Evolutionary conservation across 2,888 invertebrate species (phyloP), one percentile per base, ranked within the genome.

Genomic region (Coenonympha glycerion): DNA sequence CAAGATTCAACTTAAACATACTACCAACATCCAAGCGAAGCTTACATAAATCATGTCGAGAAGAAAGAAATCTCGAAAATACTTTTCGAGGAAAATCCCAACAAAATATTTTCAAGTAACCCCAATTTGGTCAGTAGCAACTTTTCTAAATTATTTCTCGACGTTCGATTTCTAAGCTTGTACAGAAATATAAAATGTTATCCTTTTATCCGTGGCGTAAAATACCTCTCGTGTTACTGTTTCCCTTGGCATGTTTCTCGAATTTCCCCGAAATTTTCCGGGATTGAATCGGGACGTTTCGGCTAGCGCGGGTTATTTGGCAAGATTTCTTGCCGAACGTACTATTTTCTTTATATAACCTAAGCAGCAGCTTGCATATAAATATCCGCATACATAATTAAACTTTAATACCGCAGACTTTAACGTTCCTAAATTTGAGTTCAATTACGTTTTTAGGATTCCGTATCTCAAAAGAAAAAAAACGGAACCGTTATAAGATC

Each of bases 311-410:
- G 30, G 11, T 41, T 41, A 41, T 30, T 41, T 41, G 41, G 41
- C 41, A 30, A 30, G 30, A 30, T 41, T 41, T 30, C 41, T 30
- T 18, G 26, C n/a, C 3, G 28, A 41, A 15, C 19, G 6, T 18
- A 41, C 41, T 1, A n/a, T 11, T 41, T 30, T 41, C 19, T 41
- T 30, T 16, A n/a, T 18, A n/a, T 8, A 41, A 30, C 15, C n/a
- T n/a, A n/a, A n/a, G 11, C 11, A 41, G 30, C 30, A 30, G 19
- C 11, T 19, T 30, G 24, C 15, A 39, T 39, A 41, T 28, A 41
- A 41, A 41, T 41, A 41, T 41, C 41, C 41, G 41, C 41, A 30
- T 41, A 30, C 41, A 30, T 41, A 41, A 30, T 30, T 41, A 30
- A 28, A 41, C 28, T 19, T 19, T 41, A 30, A 28, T 28, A 30